Evolutionary conservation across 2,797 vertebrate genomes (phyloP).

Genomic region (Hephaestus fuliginosus): DNA sequence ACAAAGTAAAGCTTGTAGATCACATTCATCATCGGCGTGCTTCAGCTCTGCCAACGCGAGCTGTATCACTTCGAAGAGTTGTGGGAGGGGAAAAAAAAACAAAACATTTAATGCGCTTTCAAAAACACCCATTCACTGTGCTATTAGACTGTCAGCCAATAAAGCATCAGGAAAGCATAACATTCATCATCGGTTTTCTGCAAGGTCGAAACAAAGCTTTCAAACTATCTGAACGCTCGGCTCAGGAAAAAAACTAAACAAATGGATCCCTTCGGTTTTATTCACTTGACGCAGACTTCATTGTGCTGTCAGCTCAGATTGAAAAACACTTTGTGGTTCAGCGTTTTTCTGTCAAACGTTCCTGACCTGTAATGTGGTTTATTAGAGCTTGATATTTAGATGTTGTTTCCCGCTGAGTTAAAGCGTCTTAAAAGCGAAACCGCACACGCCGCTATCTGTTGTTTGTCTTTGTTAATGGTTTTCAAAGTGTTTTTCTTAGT

Average conservation of each 20-base stretch:
- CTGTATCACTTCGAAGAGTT: neutral
- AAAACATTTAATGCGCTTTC: constrained; percentile 27
- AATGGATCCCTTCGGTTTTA: constrained; percentile 19
- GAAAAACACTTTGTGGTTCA: neutral
- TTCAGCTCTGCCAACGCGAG: neutral
- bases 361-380: neutral
- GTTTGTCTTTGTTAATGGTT: too few species aligned
- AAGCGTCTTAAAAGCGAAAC: too few species aligned
- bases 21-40: neutral
- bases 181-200: constrained; percentile 22
- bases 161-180: constrained; percentile 9
- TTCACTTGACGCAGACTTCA: constrained; percentile 9
- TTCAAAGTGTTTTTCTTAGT: neutral
- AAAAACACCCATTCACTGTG: constrained; percentile 23
- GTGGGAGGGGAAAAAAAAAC: neutral
- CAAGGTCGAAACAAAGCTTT: constrained; percentile 41
- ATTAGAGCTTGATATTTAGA: neutral
- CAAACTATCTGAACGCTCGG: neutral
- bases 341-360: neutral
- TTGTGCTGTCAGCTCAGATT: neutral
- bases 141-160: constrained; percentile 25
- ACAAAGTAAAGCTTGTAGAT: constrained; percentile 18
- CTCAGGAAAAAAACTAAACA: neutral
- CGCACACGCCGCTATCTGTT: neutral
- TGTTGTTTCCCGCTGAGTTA: neutral